Percentiles rank a stretch among this genome's conserved stretches.
phyloP scores from a whole-genome alignment of 1,140 invertebrate species.

The Whitmania pigra region DNA sequence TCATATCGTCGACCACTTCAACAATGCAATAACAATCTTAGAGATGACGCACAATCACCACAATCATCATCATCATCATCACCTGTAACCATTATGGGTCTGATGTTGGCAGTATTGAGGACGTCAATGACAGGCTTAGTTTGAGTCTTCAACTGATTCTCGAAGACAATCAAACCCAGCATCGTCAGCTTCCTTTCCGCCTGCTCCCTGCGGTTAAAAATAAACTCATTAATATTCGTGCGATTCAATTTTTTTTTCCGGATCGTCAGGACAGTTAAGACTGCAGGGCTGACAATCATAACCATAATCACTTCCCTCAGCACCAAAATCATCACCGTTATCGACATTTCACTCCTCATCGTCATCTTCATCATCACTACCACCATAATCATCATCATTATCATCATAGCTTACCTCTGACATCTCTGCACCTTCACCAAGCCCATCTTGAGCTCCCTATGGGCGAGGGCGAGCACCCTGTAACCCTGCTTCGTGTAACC shows the following conservation, averaged over 20 bases:
- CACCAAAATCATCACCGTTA: no score
- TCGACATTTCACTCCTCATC: no score
- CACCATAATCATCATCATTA: neutral
- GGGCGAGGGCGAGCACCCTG: slow-evolving; percentile 69
- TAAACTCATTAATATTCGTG: neutral
- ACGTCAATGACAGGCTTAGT: slow-evolving; percentile 65
- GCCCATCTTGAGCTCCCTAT: slow-evolving; percentile 51
- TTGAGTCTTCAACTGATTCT: slow-evolving; percentile 77
- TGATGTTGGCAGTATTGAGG: slow-evolving; percentile 67
- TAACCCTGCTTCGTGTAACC: slow-evolving; percentile 72
- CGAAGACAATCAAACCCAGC: slow-evolving; percentile 73
- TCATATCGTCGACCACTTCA: neutral
- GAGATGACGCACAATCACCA: neutral
- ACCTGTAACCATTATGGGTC: slow-evolving; percentile 88
- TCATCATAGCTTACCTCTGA: slow-evolving; percentile 43
- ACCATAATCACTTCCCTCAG: no score
- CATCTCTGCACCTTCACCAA: slow-evolving; percentile 56
- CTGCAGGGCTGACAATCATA: no score
- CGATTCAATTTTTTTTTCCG: no score
- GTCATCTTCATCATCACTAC: no score
- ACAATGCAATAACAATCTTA: neutral
- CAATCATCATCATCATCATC: neutral
- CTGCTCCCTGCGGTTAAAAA: slow-evolving; percentile 34
- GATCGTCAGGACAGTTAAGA: no score
- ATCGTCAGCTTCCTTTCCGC: slow-evolving; percentile 71